Evolutionary conservation across 2,113 vertebrate species (phyloP), one percentile per base, ranked within the genome.

Genomic region (Toxotes jaculatrix): DNA sequence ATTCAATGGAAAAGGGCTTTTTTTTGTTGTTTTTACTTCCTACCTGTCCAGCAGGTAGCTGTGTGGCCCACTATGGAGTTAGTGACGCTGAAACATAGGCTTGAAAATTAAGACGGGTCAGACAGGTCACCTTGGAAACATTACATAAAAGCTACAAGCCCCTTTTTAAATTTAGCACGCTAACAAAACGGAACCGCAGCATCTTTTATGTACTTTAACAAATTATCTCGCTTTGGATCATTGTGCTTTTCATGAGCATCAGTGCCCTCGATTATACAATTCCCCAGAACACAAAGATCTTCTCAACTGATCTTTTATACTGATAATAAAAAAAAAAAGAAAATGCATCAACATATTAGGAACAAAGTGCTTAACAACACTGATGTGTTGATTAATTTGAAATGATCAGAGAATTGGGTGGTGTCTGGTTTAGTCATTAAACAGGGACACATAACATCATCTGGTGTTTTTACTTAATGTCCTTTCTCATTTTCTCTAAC

Each of bases 11-110:
- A 63, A 43, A 65, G 1, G 34, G 31, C 17, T 61, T 61, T 45
- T 55, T 62, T 4, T n/a, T 14, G 5, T 21, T 81, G 11, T 40
- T 69, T 82, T 14, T 34, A 40, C 23, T 43, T 84, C 32, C 74
- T 81, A 91, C 90, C 91, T 79, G 93, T 81, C 93, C 91, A 82
- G 91, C 93, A 91, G 93, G 91, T 82, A 85, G 82, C 1, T 34
- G 60, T 74, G 62, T 36, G 34, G 76, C 79, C 75, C 38, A 19
- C 27, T 1, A 0, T 38, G 71, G 57, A 10, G 23, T 49, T 14
- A 14, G 45, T 27, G 70, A 72, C 65, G 71, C 27, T 69, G 38
- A 74, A 75, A 79, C 61, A 55, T 56, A 64, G 38, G 66, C 36
- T 47, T 67, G 34, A 74, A 71, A 77, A 68, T 55, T 38, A 61